These are phyloP conservation scores for Bombylius discolor DNA, from an alignment of 2,888 invertebrate species.

Conservation along the genomic window DNA sequence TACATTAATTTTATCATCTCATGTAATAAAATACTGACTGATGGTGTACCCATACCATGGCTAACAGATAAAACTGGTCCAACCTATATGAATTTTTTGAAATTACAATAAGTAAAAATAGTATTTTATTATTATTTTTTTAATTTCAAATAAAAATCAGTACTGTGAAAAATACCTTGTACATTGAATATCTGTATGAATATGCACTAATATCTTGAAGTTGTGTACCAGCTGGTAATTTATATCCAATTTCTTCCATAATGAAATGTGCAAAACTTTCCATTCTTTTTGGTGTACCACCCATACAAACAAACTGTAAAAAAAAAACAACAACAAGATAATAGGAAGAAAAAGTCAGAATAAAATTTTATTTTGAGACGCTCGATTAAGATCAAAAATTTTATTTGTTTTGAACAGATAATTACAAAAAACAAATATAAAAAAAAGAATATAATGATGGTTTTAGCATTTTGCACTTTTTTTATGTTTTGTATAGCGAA, in stretches of 20 bases:
- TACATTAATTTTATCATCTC: conserved; percentile 94
- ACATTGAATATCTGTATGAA: conserved; percentile 90
- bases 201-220: conserved; percentile 80
- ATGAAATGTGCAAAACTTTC: conserved; percentile 83
- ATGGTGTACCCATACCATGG: conserved; percentile 97
- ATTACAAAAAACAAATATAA: too few species aligned
- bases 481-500: too few species aligned
- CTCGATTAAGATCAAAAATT: too few species aligned
- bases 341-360: conserved; percentile 1
- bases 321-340: background rate
- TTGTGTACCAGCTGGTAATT: conserved; percentile 76
- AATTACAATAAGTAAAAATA: background rate
- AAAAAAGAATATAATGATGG: too few species aligned
- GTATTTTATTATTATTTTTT: background rate
- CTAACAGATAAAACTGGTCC: conserved; percentile 36
- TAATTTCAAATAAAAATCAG: too few species aligned
- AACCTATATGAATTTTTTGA: conserved; percentile 18
- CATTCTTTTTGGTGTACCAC: conserved; percentile 90
- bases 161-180: conserved; percentile 55
- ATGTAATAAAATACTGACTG: conserved; percentile 86
- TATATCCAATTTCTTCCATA: conserved; percentile 79
- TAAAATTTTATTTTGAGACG: background rate
- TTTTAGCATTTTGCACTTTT: too few species aligned
- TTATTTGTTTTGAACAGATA: too few species aligned
- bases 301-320: conserved; percentile 90